phyloP scores from a whole-genome alignment of 2,797 vertebrate species.

The Myotis vivesi region DNA sequence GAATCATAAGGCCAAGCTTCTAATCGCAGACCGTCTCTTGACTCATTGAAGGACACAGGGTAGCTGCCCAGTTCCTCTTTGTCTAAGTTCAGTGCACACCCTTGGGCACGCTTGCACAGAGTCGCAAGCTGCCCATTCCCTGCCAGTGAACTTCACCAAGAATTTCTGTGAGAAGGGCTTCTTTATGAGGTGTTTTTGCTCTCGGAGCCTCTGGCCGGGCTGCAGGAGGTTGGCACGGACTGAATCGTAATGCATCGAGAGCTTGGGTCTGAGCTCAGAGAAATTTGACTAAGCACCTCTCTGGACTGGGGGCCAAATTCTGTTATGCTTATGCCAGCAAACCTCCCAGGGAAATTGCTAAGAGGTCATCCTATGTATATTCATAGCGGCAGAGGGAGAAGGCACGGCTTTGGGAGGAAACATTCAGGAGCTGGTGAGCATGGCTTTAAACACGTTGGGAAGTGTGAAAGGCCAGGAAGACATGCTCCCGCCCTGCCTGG shows the following conservation, averaged over 20 bases:
- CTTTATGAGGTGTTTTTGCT: background rate
- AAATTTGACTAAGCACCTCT: slow-evolving; percentile 73
- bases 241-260: slow-evolving; percentile 2
- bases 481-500: background rate
- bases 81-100: background rate
- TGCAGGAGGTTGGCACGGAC: slow-evolving; percentile 23
- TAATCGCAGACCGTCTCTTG: background rate
- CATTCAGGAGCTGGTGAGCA: background rate
- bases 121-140: background rate
- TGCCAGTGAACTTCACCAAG: background rate
- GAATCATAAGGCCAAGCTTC: slow-evolving; percentile 33
- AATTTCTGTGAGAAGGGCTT: background rate
- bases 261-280: slow-evolving; percentile 48
- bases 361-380: slow-evolving; percentile 63
- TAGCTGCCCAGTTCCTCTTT: slow-evolving; percentile 52
- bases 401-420: background rate
- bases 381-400: slow-evolving; percentile 31
- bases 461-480: background rate
- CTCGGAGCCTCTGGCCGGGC: background rate
- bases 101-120: background rate
- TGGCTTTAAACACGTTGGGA: background rate
- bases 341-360: slow-evolving; percentile 59
- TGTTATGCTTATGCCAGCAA: slow-evolving; percentile 69
- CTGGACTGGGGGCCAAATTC: slow-evolving; percentile 61
- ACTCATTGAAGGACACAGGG: background rate